Conservation (phyloP, 2,797 vertebrate species). For the Somateria mollissima region DNA sequence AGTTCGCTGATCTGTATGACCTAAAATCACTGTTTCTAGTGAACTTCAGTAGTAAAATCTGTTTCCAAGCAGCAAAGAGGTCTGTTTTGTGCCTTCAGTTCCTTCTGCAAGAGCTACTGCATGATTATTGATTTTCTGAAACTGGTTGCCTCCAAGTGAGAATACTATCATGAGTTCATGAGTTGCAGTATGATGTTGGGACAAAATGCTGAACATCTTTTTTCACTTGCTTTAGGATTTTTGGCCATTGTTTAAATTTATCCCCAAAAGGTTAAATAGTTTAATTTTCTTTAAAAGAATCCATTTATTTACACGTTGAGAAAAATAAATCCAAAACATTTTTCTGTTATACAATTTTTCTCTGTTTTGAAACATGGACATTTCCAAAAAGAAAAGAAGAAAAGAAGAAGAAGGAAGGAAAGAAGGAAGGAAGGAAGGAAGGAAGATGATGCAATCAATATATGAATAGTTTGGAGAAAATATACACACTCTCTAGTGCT, state of each 20-base stretch:
- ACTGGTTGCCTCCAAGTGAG: not conserved
- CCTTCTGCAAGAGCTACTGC: not conserved
- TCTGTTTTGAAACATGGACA: not conserved
- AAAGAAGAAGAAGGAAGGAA: too few relatives aligned
- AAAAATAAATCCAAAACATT: not conserved
- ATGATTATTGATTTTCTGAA: constrained; percentile 56
- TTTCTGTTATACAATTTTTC: not conserved
- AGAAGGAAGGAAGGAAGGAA: too few relatives aligned
- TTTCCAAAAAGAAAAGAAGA: not conserved
- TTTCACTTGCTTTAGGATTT: not conserved
- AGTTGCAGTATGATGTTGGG: not conserved
- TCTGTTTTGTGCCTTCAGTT: not conserved
- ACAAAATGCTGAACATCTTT: constrained; percentile 16
- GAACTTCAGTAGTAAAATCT: not conserved
- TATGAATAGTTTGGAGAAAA: not conserved
- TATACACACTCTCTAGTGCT: not conserved
- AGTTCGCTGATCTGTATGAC: not conserved
- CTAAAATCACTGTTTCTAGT: not conserved
- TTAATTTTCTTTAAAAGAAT: not conserved
- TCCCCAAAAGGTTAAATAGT: not conserved
- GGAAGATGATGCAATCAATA: not conserved
- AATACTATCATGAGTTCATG: constrained; percentile 9
- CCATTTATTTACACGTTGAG: not conserved
- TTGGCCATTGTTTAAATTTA: not conserved
- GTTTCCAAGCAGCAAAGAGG: not conserved